Base-by-base conservation (phyloP, 2,888 invertebrate species). In the Orthosia gracilis region DNA sequence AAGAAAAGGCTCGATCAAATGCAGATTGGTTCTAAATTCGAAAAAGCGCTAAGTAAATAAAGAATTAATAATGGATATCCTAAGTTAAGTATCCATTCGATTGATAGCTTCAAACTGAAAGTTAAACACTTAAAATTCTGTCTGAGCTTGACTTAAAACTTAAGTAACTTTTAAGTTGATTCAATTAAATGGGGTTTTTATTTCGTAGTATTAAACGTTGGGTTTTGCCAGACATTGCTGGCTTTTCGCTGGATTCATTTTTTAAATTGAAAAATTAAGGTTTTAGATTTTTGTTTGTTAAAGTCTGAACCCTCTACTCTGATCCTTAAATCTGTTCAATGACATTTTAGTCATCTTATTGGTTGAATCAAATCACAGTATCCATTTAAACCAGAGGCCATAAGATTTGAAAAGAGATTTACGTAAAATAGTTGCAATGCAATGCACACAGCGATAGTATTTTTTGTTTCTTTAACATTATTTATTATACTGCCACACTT, bases 81-180 rank as follows among this genome's bases (percentile, higher is more conserved):
- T 62, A 75, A 73, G 74, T 74, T 70, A 71, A 80, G 81, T 59
- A 81, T 78, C 64, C 54, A 73, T 61, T 76, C 78, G 78, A 80
- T 78, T 61, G 78, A 82, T 76, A 63, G 78, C 75, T 78, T 76
- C 21, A 74, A 81, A 83, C 58, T 85, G 65, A 57, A 86, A 86
- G 76, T 83, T 70, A 68, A 78, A 83, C 76, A 75, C 59, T 78
- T 78, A 15, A 83, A 72, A 86, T 81, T 81, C 86, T 47, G 80
- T 83, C 85, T 76, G 81, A 82, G 81, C 73, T 76, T 62, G 65
- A 67, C 77, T 84, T 80, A 76, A 70, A 71, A 73, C 70, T 80
- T 68, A 26, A 71, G 66, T 71, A 15, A 69, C 55, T 40, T 72
- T 69, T 31, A 40, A 73, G 31, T 73, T 15, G 17, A 76, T 74